These are phyloP conservation scores for Cryptomyrus ogoouensis DNA, from an alignment of 2,113 vertebrate genomes.

Conservation along the genomic window DNA sequence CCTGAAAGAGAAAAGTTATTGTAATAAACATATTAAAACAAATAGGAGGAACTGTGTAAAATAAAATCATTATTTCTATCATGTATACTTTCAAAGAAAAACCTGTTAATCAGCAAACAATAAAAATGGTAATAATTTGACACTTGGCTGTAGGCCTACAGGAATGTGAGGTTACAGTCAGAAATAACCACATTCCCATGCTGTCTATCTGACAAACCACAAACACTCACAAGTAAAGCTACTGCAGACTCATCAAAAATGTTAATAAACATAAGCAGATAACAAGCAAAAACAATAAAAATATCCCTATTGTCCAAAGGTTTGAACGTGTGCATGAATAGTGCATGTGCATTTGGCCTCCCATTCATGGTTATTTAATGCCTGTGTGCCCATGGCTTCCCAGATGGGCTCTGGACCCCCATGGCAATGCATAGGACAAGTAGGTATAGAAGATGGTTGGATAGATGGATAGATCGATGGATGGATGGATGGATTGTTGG, in stretches of 20 bases:
- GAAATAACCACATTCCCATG: not conserved
- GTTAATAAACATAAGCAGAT: not conserved
- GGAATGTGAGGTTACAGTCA: not conserved
- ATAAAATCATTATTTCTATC: not conserved
- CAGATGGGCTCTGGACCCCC: no score
- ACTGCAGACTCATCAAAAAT: not conserved
- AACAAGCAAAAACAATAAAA: not conserved
- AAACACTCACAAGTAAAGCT: not conserved
- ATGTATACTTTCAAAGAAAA: not conserved
- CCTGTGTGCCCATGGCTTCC: not conserved
- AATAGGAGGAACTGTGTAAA: not conserved
- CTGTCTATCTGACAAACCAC: not conserved
- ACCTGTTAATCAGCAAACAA: no score
- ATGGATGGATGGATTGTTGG: not conserved
- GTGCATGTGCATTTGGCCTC: not conserved
- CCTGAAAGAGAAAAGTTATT: not conserved
- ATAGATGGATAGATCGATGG: not conserved
- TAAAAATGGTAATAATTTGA: not conserved
- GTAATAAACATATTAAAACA: not conserved
- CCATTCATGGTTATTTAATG: not conserved
- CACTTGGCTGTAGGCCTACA: not conserved
- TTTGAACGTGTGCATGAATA: not conserved
- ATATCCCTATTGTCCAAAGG: not conserved
- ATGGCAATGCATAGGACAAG: not conserved
- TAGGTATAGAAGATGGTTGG: not conserved